Evolutionary conservation across 30 jellyfish, hydroid and myxozoan species (phyloP).

Genomic region (Hydractinia echinata): DNA sequence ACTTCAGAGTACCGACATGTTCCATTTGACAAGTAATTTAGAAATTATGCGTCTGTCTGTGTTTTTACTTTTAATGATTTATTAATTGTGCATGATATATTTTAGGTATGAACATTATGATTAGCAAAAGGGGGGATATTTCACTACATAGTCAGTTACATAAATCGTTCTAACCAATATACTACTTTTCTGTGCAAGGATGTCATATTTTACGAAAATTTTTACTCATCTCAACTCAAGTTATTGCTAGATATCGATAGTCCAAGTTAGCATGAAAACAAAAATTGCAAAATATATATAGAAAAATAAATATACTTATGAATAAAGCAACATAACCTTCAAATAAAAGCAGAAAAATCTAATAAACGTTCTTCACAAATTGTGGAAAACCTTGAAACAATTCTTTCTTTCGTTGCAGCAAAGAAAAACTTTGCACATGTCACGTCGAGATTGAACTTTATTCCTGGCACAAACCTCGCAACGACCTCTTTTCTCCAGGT

Average conservation of each 20-base stretch:
- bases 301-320: background rate
- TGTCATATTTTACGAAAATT: background rate
- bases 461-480: slow-evolving; percentile 62
- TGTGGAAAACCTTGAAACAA: slow-evolving; percentile 36
- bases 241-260: too few relatives aligned
- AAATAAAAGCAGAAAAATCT: too few relatives aligned
- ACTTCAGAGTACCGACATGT: slow-evolving; percentile 25
- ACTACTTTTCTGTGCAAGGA: background rate
- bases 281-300: background rate
- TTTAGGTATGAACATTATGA: too few relatives aligned
- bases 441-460: slow-evolving; percentile 34
- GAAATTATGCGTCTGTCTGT: too few relatives aligned
- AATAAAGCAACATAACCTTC: too few relatives aligned
- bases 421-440: slow-evolving; percentile 51
- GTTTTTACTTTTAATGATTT: too few relatives aligned
- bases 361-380: slow-evolving; percentile 18
- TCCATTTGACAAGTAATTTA: too few relatives aligned
- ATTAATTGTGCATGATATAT: too few relatives aligned
- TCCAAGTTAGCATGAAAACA: too few relatives aligned
- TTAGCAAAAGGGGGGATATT: too few relatives aligned
- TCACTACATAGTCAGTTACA: too few relatives aligned
- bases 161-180: too few relatives aligned
- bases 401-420: slow-evolving; percentile 44
- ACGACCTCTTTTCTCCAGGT: slow-evolving; percentile 56
- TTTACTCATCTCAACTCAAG: slow-evolving; percentile 2